Base-by-base conservation (phyloP, 53 echinoderm and acorn worm species). In the Mesocentrotus franciscanus region DNA sequence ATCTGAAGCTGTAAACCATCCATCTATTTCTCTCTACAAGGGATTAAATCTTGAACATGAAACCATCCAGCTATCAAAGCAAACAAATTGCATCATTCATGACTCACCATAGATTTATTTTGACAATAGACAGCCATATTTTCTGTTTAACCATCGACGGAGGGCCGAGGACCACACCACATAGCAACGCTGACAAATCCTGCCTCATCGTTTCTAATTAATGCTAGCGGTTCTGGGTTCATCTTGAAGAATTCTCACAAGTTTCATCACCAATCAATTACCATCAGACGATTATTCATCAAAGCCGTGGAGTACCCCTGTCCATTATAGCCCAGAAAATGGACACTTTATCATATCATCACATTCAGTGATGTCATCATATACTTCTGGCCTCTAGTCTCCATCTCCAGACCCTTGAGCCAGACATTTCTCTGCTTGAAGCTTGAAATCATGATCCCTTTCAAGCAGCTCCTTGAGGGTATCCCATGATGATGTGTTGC, bases 191-290 rank as follows among this genome's bases (percentile, higher is more conserved):
- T 87, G 87, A 87, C 87, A 87, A 87, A 87, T 87, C 87, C 87
- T 92, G 74, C 74, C 92, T 92, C 92, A 92, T 92, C 92, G 56
- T 92, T 71, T 74, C 74, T 71, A 71, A 92, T 92, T 92, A 92
- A 92, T 92, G 42, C 56, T 56, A 56, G 58, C 91, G 66, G 76
- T 81, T 62, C 36, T 18, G 64, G 56, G 35, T 61, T 61, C 91
- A 34, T 71, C 92, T 92, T 72, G 71, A 56, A 72, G 74, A 55
- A 56, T 56, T 64, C 71, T 27, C 71, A 39, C 74, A 92, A 56
- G 92, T 72, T 70, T 72, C 92, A 72, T 92, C 71, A 68, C 92
- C 92, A 42, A 92, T 92, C 92, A 92, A 92, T 92, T 72, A 49
- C 56, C 39, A 71, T 72, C 71, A 71, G 71, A 56, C 92, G 56